phyloP scores from a whole-genome alignment of 2,113 vertebrate species.

The Marcusenius ussheri region DNA sequence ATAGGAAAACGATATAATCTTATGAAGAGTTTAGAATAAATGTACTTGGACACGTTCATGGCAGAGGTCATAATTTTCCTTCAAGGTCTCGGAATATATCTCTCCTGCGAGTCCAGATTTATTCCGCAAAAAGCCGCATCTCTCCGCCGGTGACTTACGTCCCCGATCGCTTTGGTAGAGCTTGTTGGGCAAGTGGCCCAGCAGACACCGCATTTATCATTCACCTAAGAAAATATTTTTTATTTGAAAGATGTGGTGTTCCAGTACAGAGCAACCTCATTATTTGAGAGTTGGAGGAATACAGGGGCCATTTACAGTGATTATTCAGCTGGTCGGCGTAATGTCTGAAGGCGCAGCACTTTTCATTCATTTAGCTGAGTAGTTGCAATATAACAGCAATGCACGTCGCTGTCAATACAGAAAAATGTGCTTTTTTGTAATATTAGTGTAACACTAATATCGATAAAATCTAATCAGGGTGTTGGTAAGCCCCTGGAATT shows the following conservation, averaged over 20 bases:
- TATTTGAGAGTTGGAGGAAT: neutral
- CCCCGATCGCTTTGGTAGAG: neutral
- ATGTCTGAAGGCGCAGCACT: neutral
- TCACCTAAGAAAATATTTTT: neutral
- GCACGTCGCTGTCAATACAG: neutral
- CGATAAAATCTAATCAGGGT: neutral
- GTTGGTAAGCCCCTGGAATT: neutral
- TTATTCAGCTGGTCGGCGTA: neutral
- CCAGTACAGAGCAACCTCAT: neutral
- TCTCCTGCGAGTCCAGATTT: neutral
- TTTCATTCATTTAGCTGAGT: neutral
- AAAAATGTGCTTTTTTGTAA: neutral
- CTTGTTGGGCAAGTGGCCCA: slow-evolving; percentile 5
- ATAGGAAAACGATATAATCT: neutral
- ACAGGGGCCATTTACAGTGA: neutral
- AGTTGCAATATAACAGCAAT: neutral
- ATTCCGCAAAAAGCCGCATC: neutral
- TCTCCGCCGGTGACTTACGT: neutral
- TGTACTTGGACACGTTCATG: neutral
- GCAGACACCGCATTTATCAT: neutral
- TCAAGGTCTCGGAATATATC: neutral
- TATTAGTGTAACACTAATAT: neutral
- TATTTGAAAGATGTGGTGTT: neutral
- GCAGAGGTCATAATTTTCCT: slow-evolving; percentile 5
- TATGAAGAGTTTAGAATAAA: neutral